A percentile compares a stretch with the other conserved stretches of the same genome.
Evolutionary conservation across 2,113 vertebrate species (phyloP).

Genomic region (Proteles cristata): DNA sequence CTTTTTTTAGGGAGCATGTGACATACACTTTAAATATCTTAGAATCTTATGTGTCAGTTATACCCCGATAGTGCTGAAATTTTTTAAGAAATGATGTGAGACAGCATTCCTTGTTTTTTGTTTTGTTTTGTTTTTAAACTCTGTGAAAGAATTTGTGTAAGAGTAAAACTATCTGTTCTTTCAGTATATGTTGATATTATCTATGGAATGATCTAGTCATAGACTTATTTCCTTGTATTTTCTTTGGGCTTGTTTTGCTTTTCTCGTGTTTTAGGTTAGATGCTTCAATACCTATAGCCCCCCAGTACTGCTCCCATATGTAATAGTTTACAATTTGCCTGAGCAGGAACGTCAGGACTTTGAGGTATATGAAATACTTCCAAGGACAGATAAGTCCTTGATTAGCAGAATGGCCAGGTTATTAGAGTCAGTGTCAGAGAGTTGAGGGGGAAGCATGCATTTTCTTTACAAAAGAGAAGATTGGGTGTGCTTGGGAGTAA

Average conservation of each 20-base stretch:
- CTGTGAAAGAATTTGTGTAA: neutral
- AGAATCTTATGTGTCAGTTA: neutral
- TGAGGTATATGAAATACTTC: neutral
- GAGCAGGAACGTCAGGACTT: neutral
- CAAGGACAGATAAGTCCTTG: slow-evolving; percentile 21
- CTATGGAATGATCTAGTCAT: neutral
- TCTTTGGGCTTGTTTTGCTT: neutral
- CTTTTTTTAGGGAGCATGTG: no score
- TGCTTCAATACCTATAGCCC: neutral
- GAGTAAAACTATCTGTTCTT: neutral
- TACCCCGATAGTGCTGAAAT: neutral
- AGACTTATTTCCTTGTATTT: neutral
- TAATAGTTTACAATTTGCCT: neutral
- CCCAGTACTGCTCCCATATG: neutral
- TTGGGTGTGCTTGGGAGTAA: neutral
- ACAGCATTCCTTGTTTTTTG: neutral
- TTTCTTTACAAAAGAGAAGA: slow-evolving; percentile 19
- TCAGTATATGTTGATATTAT: neutral
- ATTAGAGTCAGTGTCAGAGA: neutral
- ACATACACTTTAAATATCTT: neutral
- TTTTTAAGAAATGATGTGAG: neutral
- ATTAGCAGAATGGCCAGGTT: slow-evolving; percentile 35
- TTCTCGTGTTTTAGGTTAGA: neutral
- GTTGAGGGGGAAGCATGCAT: neutral
- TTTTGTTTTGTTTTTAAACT: neutral